A percentile compares a stretch with the other conserved stretches of the same genome.
These are phyloP conservation scores for Corella eumyota DNA, from an alignment of 23 tunicate genomes.

Conservation along the genomic window DNA sequence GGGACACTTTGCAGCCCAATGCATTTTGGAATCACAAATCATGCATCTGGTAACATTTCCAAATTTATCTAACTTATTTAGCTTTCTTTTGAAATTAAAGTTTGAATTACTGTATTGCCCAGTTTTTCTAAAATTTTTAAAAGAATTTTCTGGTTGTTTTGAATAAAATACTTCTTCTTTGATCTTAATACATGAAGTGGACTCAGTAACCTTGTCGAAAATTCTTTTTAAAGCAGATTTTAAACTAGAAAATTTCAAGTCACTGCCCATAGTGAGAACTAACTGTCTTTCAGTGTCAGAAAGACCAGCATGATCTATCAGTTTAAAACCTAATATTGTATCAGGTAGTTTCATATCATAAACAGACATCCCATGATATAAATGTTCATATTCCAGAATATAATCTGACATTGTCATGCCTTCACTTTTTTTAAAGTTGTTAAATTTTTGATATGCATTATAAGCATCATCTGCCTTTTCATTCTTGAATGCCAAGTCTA, in stretches of 20 bases:
- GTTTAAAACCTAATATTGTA: constrained; percentile 13
- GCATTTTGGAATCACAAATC: constrained; percentile 28
- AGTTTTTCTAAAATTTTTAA: not conserved
- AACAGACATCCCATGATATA: not conserved
- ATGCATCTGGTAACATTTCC: constrained; percentile 11
- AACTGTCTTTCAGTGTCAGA: constrained; percentile 2
- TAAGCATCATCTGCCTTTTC: constrained; percentile 27
- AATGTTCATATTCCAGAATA: constrained; percentile 13
- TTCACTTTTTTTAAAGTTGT: not conserved
- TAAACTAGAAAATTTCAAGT: constrained; percentile 6
- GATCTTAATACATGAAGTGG: not conserved
- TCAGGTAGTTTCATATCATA: constrained; percentile 26
- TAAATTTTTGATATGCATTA: constrained; percentile 8
- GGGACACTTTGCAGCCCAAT: constrained; percentile 22
- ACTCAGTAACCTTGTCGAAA: constrained; percentile 1
- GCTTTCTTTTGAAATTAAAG: too few relatives aligned
- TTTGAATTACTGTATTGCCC: too few relatives aligned
- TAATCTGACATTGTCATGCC: constrained; percentile 16
- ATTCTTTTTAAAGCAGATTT: constrained; percentile 17
- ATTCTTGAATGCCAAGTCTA: constrained; percentile 9
- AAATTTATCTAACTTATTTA: constrained; percentile 8
- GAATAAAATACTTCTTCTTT: not conserved
- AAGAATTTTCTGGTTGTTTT: not conserved
- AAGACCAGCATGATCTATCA: constrained; percentile 3
- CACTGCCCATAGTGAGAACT: constrained; percentile 17